These are phyloP conservation scores for Carterocephalus palaemon DNA, from an alignment of 2,888 invertebrate genomes.

Conservation along the genomic window DNA sequence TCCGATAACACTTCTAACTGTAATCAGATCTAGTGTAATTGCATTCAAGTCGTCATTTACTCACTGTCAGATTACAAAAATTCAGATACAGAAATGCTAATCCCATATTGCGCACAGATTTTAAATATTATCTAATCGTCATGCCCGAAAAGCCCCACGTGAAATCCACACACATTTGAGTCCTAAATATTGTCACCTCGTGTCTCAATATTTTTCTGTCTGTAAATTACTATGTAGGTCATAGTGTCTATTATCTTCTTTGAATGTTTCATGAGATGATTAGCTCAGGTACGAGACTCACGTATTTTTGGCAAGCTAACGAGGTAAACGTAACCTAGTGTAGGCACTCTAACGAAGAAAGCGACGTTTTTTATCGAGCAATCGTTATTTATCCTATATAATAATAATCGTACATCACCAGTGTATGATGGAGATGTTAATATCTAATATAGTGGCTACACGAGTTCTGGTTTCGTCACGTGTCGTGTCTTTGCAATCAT, in stretches of 20 bases:
- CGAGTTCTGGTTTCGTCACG: slow-evolving; percentile 1
- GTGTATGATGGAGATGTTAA: no score
- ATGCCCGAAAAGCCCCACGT: no score
- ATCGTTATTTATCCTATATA: no score
- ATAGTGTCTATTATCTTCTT: slow-evolving; percentile 1
- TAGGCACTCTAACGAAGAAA: no score
- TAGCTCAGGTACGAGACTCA: background rate
- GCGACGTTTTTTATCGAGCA: no score
- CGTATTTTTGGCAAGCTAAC: slow-evolving; percentile 12
- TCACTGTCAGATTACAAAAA: no score
- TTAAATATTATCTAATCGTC: background rate
- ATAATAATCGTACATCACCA: no score
- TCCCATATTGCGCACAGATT: background rate
- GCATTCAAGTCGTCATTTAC: no score
- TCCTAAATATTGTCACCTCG: background rate
- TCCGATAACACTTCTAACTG: no score
- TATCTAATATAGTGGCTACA: slow-evolving; percentile 2
- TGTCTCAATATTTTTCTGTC: background rate
- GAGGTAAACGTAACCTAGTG: background rate
- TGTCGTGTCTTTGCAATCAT: background rate
- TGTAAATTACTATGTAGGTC: slow-evolving; percentile 1
- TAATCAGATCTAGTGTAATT: no score
- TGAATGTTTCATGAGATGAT: slow-evolving; percentile 10
- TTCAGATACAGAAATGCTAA: no score
- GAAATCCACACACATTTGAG: background rate